Conservation (phyloP, 2,113 vertebrate genomes). For the Xiphophorus maculatus region DNA sequence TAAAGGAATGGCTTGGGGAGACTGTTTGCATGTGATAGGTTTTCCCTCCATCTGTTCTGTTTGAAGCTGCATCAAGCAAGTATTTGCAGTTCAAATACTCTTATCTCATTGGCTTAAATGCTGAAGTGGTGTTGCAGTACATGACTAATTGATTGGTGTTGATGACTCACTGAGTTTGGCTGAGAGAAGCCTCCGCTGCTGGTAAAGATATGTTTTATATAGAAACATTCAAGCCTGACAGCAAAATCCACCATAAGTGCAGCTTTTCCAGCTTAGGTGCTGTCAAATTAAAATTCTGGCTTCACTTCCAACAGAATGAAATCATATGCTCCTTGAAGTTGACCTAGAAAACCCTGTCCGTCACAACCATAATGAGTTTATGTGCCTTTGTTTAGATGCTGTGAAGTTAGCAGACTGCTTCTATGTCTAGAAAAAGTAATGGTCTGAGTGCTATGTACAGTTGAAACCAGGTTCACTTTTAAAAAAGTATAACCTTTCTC, state of each 20-base stretch:
- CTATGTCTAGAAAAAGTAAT: not conserved
- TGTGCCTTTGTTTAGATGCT: conserved; percentile 4
- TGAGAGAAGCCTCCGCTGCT: conserved; percentile 40
- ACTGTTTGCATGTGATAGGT: conserved; percentile 58
- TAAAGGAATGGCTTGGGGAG: conserved; percentile 40
- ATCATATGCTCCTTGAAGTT: conserved; percentile 19
- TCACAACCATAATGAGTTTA: conserved; percentile 7
- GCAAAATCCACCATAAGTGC: conserved; percentile 22
- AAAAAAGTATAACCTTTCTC: not conserved
- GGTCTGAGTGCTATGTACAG: not conserved
- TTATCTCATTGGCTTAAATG: conserved; percentile 23
- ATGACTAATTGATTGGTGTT: conserved; percentile 44
- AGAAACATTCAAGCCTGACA: conserved; percentile 34
- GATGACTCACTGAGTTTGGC: conserved; percentile 54
- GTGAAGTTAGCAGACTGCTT: conserved; percentile 10
- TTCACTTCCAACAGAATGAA: conserved; percentile 11
- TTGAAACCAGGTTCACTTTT: not conserved
- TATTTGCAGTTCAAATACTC: conserved; percentile 31
- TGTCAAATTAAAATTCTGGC: conserved; percentile 9
- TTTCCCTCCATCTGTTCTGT: conserved; percentile 56
- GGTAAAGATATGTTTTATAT: conserved; percentile 20
- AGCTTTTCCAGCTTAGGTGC: conserved; percentile 29
- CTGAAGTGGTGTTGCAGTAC: conserved; percentile 24
- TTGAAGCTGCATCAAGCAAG: conserved; percentile 44
- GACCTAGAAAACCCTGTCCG: conserved; percentile 12